Conservation (phyloP, 2,888 invertebrate species). For the Drosophila tanythrix region DNA sequence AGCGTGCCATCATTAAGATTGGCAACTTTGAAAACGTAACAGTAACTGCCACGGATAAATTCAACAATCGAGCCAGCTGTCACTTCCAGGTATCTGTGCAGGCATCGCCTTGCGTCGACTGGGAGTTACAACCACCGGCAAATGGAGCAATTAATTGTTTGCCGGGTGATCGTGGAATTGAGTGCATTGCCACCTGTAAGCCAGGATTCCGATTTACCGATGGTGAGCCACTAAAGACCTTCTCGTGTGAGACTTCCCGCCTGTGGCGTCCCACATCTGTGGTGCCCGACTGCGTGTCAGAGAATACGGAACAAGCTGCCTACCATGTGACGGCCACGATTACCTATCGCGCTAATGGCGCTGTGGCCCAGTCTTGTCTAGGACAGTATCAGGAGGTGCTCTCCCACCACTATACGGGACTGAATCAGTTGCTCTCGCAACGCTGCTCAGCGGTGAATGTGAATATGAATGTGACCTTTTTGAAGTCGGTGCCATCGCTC, state of each 20-base stretch:
- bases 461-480: slow-evolving; percentile 96
- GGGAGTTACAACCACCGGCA: slow-evolving; percentile 95
- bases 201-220: slow-evolving; percentile 96
- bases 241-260: slow-evolving; percentile 92
- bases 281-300: slow-evolving; percentile 97
- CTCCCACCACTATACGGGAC: slow-evolving; percentile 91
- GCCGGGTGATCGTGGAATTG: slow-evolving; percentile 91
- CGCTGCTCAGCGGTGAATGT: slow-evolving; percentile 97
- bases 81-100: slow-evolving; percentile 97
- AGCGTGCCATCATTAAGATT: slow-evolving; percentile 93
- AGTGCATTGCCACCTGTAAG: slow-evolving; percentile 95
- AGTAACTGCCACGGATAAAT: slow-evolving; percentile 94
- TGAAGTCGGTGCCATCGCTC: slow-evolving; percentile 92
- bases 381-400: slow-evolving; percentile 93
- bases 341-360: slow-evolving; percentile 95
- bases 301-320: slow-evolving; percentile 97
- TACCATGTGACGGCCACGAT: slow-evolving; percentile 95
- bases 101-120: slow-evolving; percentile 97
- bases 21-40: slow-evolving; percentile 96
- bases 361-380: slow-evolving; percentile 93
- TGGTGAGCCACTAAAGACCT: slow-evolving; percentile 94
- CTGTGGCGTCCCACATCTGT: slow-evolving; percentile 95
- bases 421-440: slow-evolving; percentile 93
- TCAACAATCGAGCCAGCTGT: slow-evolving; percentile 94
- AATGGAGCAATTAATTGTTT: slow-evolving; percentile 95